Evolutionary conservation across 2,797 vertebrate species (phyloP), one percentile per base, ranked within the genome.

Genomic region (Hippoglossus hippoglossus): DNA sequence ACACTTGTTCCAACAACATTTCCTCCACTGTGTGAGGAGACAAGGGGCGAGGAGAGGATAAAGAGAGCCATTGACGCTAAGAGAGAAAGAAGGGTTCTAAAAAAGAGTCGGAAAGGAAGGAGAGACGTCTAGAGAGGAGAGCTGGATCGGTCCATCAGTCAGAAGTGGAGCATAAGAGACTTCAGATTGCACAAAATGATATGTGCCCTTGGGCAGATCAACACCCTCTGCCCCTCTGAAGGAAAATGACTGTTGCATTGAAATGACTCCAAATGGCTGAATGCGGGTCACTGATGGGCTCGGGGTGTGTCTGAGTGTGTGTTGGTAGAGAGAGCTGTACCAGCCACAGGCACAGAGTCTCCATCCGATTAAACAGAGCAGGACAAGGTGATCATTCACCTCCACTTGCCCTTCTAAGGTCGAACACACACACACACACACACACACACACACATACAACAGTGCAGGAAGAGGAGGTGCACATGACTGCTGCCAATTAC

Each of bases 301-400:
- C 16, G 22, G 62, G 10, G 46, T 39, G 39, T 26, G 64, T 52
- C 36, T 50, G 68, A 50, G 68, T 16, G 28, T 47, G 53, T 54
- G 65, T 53, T 34, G 41, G 19, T 24, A n/a, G 36, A 72, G 47
- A 54, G 64, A 58, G 70, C 22, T 9, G 52, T 54, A 36, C 67
- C 75, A 64, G 82, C 83, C 85, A 83, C 51, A 63, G 79, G 90
- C 80, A 51, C 54, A 61, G 46, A 57, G 71, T 71, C 77, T 83
- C 75, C 67, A 75, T 77, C 76, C 60, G 74, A 87, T 87, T 89
- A 85, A 84, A 87, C 78, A 85, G 81, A 86, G 79, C 85, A 83
- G 44, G 63, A 83, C 59, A 13, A 79, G 46, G 75, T 79, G 72
- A 89, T 88, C 77, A 72, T 67, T 90, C 88, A 83, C 85, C 87